Base-by-base conservation (phyloP, 2,888 invertebrate genomes). In the Eudemis profundana region DNA sequence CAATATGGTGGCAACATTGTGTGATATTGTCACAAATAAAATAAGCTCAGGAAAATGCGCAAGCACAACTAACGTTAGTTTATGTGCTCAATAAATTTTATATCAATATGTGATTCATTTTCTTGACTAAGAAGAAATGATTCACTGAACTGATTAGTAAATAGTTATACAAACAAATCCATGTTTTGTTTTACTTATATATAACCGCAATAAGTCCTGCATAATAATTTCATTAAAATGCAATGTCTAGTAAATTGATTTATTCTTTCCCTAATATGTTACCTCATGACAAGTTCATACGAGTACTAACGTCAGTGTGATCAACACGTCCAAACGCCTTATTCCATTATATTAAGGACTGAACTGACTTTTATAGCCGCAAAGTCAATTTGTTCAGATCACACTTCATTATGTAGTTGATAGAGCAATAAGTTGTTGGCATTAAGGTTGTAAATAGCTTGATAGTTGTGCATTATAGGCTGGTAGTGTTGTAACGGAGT, bases 401-500 rank as follows among this genome's bases (percentile, higher is more conserved):
- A 29, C 27, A 14, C 5, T 15, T 15, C 21, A 21, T 17, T 15
- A 19, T 57, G 23, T 57, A 29, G 38, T 49, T 14, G 8, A 7
- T 36, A 4, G 1, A 33, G 33, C 29, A 51, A 53, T 46, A 56
- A 36, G 5, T 10, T 3, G 23, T 19, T 65, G 19, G 36, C n/a
- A 29, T 53, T 46, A 62, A 47, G 46, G 61, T 62, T 54, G 61
- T 51, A 17, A 51, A 46, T 62, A 66, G 66, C 53, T 61, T 66
- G 54, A 50, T 61, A 61, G 65, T 61, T 68, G 65, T 69, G 70
- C 72, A 69, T 68, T 70, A 63, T 38, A 29, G 21, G 40, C n/a
- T 59, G 56, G 50, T 17, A 68, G 69, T 44, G 68, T 63, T 68
- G 78, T 86, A 86, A 86, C 86, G 86, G 86, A 77, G 77, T 73